These are phyloP conservation scores for Sardinella longiceps DNA, from an alignment of 2,797 vertebrate species.

Conservation along the genomic window DNA sequence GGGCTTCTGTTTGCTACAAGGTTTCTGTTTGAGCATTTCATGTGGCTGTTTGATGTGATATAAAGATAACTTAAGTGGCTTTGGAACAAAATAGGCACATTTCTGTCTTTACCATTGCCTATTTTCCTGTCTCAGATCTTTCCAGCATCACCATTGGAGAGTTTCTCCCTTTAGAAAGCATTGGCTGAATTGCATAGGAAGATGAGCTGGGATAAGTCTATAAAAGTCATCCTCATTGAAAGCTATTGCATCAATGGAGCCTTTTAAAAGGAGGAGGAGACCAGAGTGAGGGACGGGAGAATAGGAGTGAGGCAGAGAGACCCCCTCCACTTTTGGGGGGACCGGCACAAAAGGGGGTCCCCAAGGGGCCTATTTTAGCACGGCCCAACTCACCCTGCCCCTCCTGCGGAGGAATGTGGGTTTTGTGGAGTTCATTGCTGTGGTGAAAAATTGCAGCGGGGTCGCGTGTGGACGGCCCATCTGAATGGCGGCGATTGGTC, in stretches of 20 bases:
- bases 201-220: conserved; percentile 95
- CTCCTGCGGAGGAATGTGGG: conserved; percentile 68
- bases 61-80: no score
- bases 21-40: no score
- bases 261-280: conserved; percentile 82
- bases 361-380: conserved; percentile 9
- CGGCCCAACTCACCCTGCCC: conserved; percentile 66
- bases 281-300: conserved; percentile 88
- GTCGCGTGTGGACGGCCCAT: conserved; percentile 96
- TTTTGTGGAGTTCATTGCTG: conserved; percentile 87
- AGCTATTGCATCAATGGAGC: conserved; percentile 90
- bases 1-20: no score
- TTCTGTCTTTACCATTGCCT: no score
- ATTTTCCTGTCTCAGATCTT: conserved; percentile 70
- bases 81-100: no score
- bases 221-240: conserved; percentile 98
- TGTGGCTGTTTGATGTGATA: no score
- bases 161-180: conserved; percentile 71
- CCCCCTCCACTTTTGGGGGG: conserved; percentile 80
- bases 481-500: conserved; percentile 92
- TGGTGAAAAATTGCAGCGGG: conserved; percentile 94
- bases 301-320: conserved; percentile 72
- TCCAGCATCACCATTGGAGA: conserved; percentile 37
- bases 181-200: conserved; percentile 74
- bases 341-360: conserved; percentile 80